Evolutionary conservation across 2,888 invertebrate genomes (phyloP), one percentile per base, ranked within the genome.

Genomic region (Ochropleura plecta): DNA sequence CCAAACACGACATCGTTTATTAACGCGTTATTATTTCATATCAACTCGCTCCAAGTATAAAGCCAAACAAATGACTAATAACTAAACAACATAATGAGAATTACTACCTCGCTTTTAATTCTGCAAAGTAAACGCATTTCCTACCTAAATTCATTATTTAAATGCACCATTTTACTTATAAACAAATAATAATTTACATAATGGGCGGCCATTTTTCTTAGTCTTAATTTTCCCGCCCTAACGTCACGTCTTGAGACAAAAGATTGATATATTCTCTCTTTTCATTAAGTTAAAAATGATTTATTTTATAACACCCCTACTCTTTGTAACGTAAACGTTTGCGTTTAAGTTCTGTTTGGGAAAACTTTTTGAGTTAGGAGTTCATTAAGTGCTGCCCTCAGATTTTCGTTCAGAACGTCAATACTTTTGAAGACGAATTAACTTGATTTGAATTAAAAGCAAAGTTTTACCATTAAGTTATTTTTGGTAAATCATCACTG

Each of bases 201-300:
- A 95, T 94, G 91, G 93, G 80, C 87, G 72, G 70, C 90, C 92
- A 95, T 95, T 95, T 95, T 93, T 95, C 94, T 91, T 73, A 88
- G 91, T 91, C 93, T 94, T 95, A 94, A 95, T 94, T 94, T 93
- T 90, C 89, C 90, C 85, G 89, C 89, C 91, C 85, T 85, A 86
- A 89, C 66, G 82, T 81, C 90, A 89, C 88, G 87, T 78, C 89
- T 87, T 90, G 91, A 94, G 92, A 95, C 95, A 95, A 95, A 94
- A 95, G 95, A 95, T 95, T 95, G 95, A 95, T 95, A 95, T 93
- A 94, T 95, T 91, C 90, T 90, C 90, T 91, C 91, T 92, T 95
- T 95, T 94, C 93, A 95, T 95, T 95, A 93, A 90, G 87, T 94
- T 90, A 85, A 92, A 92, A 93, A 94, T 95, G 93, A 95, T 95